phyloP scores from a whole-genome alignment of 2,888 invertebrate genomes.

The Sylvicola cinctus region DNA sequence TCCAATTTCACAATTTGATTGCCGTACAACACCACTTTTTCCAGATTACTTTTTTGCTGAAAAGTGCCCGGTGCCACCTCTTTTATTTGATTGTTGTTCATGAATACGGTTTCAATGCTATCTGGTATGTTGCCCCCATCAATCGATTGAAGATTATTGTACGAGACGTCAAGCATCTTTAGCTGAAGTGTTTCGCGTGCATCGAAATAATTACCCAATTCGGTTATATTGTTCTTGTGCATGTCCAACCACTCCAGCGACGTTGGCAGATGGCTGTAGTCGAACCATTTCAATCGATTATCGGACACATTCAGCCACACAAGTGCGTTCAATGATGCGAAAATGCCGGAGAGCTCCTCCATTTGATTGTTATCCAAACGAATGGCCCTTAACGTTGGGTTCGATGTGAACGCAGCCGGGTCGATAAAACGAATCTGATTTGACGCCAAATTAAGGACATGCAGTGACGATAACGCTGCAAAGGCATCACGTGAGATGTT shows the following conservation, averaged over 20 bases:
- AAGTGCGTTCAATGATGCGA: constrained; percentile 48
- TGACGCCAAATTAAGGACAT: constrained; percentile 59
- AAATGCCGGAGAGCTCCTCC: constrained; percentile 56
- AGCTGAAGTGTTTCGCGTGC: constrained; percentile 40
- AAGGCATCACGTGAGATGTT: constrained; percentile 58
- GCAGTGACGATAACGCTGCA: constrained; percentile 44
- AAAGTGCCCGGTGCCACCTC: constrained; percentile 50
- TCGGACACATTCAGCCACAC: constrained; percentile 66
- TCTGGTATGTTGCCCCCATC: constrained; percentile 49
- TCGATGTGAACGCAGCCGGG: constrained; percentile 54
- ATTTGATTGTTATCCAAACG: constrained; percentile 59
- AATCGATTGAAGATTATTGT: constrained; percentile 46
- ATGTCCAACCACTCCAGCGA: constrained; percentile 64
- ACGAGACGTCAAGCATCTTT: constrained; percentile 58
- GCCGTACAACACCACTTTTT: constrained; percentile 54
- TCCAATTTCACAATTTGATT: constrained; percentile 54
- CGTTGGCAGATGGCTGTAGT: constrained; percentile 55
- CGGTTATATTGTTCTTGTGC: constrained; percentile 57
- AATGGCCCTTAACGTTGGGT: constrained; percentile 51
- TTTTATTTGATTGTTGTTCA: constrained; percentile 54
- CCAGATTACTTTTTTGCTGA: constrained; percentile 43
- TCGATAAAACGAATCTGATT: constrained; percentile 60
- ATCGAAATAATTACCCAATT: constrained; percentile 51
- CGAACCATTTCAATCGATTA: constrained; percentile 59
- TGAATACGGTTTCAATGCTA: constrained; percentile 45